Evolutionary conservation across 2,113 vertebrate species (phyloP).

Genomic region (Okapia johnstoni): DNA sequence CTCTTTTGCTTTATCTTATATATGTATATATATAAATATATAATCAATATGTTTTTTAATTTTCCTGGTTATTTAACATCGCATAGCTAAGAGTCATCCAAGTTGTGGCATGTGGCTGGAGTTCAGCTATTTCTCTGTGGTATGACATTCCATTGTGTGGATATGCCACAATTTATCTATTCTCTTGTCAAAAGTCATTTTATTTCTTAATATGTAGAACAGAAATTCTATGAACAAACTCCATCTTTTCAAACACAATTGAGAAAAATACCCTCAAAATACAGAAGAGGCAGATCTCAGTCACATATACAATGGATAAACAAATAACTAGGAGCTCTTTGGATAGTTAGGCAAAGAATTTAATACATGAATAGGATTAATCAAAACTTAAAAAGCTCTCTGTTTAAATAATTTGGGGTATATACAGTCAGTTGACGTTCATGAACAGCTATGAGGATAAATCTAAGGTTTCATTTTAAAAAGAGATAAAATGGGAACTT

Average conservation of each 20-base stretch:
- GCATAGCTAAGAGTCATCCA: neutral
- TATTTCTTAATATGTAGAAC: neutral
- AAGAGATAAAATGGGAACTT: slow-evolving; percentile 16
- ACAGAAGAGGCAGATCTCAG: neutral
- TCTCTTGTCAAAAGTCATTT: neutral
- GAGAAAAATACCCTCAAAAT: neutral
- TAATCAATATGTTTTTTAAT: neutral
- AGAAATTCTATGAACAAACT: neutral
- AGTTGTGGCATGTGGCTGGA: neutral
- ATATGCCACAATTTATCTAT: neutral
- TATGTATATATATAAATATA: neutral
- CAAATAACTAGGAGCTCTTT: neutral
- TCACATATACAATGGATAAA: neutral
- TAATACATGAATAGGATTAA: neutral
- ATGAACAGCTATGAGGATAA: neutral
- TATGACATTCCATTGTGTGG: neutral
- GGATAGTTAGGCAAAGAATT: neutral
- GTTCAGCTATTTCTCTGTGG: neutral
- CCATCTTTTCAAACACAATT: neutral
- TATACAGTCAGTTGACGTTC: neutral
- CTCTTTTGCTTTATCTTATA: neutral
- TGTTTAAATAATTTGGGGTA: neutral
- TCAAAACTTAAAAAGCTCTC: neutral
- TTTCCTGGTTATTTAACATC: neutral
- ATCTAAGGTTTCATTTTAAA: slow-evolving; percentile 12